A percentile compares a stretch with the other conserved stretches of the same genome.
Conservation (phyloP, 2,797 vertebrate species). For the Psittacula echo region DNA sequence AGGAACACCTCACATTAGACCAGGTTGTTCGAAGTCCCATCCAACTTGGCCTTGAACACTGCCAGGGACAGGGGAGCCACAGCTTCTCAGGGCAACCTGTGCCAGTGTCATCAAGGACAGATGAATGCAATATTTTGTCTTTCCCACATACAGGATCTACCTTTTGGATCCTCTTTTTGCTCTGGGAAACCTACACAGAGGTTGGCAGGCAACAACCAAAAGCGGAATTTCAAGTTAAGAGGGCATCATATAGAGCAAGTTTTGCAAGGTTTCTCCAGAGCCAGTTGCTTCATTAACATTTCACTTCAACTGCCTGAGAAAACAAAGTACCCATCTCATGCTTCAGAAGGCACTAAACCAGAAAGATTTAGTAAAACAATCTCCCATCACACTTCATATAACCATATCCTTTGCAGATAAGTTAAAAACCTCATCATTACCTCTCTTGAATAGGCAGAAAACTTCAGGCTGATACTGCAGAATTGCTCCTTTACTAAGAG, state of each 20-base stretch:
- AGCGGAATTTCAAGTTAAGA: conserved; percentile 33
- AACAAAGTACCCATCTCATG: background rate
- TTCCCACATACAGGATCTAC: background rate
- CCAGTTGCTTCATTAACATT: background rate
- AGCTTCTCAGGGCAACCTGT: background rate
- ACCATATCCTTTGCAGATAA: background rate
- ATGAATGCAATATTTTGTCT: background rate
- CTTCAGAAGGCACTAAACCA: background rate
- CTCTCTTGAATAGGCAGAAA: background rate
- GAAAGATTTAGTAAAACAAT: background rate
- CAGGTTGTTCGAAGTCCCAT: background rate
- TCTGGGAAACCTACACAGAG: background rate
- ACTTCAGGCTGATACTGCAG: background rate
- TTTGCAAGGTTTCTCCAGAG: background rate
- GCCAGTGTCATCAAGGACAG: background rate
- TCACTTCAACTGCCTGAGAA: background rate
- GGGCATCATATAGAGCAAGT: background rate
- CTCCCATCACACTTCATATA: background rate
- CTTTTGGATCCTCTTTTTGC: background rate
- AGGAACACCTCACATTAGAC: background rate
- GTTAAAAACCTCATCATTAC: background rate
- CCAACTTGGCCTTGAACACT: background rate
- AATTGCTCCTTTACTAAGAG: background rate
- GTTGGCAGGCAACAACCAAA: background rate
- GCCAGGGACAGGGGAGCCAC: background rate